phyloP scores from a whole-genome alignment of 2,113 vertebrate species.

The human (Homo sapiens) region DNA sequence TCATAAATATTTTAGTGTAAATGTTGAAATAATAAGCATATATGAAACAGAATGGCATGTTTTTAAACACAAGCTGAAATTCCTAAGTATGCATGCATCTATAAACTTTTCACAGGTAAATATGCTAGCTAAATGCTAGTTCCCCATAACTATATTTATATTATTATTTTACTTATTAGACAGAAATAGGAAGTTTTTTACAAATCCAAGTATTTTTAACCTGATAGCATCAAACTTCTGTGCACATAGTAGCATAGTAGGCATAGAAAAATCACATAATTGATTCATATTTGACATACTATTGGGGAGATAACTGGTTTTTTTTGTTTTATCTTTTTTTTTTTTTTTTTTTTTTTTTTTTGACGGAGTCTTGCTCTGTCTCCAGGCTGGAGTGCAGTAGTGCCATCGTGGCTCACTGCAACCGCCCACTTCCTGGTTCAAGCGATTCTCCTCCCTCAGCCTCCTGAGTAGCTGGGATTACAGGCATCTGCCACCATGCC shows the following conservation, averaged over 20 bases:
- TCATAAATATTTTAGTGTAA: slow-evolving; percentile 21
- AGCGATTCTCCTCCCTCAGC: no score
- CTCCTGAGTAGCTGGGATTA: no score
- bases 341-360: no score
- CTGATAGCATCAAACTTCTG: neutral
- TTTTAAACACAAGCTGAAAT: neutral
- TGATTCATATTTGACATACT: neutral
- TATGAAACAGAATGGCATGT: neutral
- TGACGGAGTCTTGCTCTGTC: no score
- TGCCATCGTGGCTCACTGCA: no score
- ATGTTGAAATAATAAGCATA: neutral
- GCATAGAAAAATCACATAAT: neutral
- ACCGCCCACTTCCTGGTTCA: no score
- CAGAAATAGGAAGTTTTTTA: neutral
- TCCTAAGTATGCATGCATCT: neutral
- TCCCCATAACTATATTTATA: neutral
- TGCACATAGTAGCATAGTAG: neutral
- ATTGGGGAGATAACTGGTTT: neutral
- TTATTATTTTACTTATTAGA: neutral
- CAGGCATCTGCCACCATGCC: no score
- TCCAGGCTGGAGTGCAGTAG: no score
- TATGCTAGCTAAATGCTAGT: neutral
- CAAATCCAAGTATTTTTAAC: slow-evolving; percentile 11
- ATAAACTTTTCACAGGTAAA: neutral
- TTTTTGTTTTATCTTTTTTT: no score